Conservation (phyloP, 2,888 invertebrate species). For the Carpatolechia fugitivella region DNA sequence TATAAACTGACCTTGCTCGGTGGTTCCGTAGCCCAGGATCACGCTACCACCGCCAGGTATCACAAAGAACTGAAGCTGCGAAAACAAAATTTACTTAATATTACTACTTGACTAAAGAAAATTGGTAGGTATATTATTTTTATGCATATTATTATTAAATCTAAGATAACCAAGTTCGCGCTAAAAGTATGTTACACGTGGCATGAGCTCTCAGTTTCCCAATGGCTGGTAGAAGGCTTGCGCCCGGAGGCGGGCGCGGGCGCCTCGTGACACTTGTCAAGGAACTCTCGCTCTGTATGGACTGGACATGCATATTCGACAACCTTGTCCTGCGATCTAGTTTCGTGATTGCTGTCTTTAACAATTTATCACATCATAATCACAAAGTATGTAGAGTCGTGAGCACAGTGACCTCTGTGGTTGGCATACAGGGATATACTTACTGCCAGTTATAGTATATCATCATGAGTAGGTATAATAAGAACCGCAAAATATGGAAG, state of each 20-base stretch:
- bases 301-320: constrained; percentile 11
- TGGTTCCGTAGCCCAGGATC: constrained; percentile 84
- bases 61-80: constrained; percentile 76
- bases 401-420: constrained; percentile 35
- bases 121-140: no score
- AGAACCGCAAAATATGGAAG: no score
- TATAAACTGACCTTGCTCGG: constrained; percentile 76
- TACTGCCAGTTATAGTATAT: background rate
- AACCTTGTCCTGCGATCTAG: constrained; percentile 44
- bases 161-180: no score
- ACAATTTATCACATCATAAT: constrained; percentile 46
- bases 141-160: no score
- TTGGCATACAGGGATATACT: background rate
- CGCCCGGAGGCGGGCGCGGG: no score
- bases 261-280: no score
- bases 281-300: no score
- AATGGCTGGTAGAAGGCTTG: no score
- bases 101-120: no score
- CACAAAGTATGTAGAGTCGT: constrained; percentile 35
- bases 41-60: constrained; percentile 82
- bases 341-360: constrained; percentile 48
- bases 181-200: no score
- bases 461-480: background rate
- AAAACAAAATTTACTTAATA: constrained; percentile 29
- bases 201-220: background rate